Base-by-base conservation (phyloP, 64 coral and sea anemone genomes). In the Montipora capricornis region DNA sequence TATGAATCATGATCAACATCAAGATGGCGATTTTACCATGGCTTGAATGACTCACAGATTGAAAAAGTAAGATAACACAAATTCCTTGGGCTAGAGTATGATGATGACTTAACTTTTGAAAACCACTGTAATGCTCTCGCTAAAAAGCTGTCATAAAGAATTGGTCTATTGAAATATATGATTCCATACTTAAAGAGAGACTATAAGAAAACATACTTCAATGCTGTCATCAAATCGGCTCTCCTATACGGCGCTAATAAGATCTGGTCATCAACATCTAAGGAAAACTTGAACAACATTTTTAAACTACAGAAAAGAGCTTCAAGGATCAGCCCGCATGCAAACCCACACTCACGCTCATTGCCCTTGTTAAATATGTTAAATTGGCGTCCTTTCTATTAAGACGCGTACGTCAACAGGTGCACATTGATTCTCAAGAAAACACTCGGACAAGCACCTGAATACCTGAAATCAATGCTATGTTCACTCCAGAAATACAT, bases 261-360 rank as follows among this genome's bases (percentile, higher is more conserved):
- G 26, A 26, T 91, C 8, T 91, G 89, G 89, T 5, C 29, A 20
- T 68, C 29, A 12, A 68, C 76, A 71, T 45, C 48, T 81, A 91
- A 91, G 16, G 59, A 91, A 6, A 68, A 73, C 20, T 29, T 81
- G 59, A 59, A 61, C 24, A 49, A n/a, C 66, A 66, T 81, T 91
- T 51, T 91, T 81, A 70, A 48, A 16, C 60, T 91, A 46, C 89
- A 91, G 58, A 81, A 91, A 49, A 80, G 89, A 80, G 89, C 74
- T 59, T 58, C 88, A 37, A 62, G 88, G 45, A 46, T 90, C 9
- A 90, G 79, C 37, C 44, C 58, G 60, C 57, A 79, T 61, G 52
- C 75, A 17, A 24, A 79, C 62, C 20, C 7, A 46, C 51, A 19
- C 52, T 44, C 88, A 80, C 46, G 20, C 16, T 68, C 88, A 37